Conservation (phyloP, 2,888 invertebrate genomes). For the Nesidiocoris tenuis region DNA sequence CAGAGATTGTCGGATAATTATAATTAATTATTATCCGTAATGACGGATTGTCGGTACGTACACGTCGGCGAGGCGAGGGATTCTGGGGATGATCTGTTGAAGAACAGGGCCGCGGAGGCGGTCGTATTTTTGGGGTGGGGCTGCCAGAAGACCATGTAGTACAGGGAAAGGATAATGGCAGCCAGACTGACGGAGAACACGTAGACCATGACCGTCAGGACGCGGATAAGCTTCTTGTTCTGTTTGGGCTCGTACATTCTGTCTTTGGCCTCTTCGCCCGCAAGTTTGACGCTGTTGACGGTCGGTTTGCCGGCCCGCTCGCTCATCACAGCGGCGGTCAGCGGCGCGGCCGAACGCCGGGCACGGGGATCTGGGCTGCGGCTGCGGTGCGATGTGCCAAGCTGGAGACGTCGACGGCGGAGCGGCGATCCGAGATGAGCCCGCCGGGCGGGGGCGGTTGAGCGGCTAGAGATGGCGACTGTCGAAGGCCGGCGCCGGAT, state of each 20-base stretch:
- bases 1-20: no score
- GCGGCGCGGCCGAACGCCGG: background rate
- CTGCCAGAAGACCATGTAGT: constrained; percentile 93
- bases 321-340: constrained; percentile 38
- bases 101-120: background rate
- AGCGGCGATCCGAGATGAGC: no score
- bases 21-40: no score
- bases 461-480: background rate
- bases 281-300: constrained; percentile 60
- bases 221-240: constrained; percentile 83
- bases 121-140: constrained; percentile 58
- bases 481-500: background rate
- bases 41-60: no score
- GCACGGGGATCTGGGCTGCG: background rate
- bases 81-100: constrained; percentile 8
- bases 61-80: constrained; percentile 9
- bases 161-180: constrained; percentile 88
- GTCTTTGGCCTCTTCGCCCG: constrained; percentile 66
- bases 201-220: constrained; percentile 90
- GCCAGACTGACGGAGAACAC: constrained; percentile 91
- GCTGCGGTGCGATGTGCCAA: background rate
- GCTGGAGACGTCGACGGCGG: background rate
- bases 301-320: constrained; percentile 43
- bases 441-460: background rate
- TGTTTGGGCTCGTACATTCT: constrained; percentile 78